These are phyloP conservation scores for Xerus inauris DNA, from an alignment of 2,113 vertebrate genomes.

Conservation along the genomic window DNA sequence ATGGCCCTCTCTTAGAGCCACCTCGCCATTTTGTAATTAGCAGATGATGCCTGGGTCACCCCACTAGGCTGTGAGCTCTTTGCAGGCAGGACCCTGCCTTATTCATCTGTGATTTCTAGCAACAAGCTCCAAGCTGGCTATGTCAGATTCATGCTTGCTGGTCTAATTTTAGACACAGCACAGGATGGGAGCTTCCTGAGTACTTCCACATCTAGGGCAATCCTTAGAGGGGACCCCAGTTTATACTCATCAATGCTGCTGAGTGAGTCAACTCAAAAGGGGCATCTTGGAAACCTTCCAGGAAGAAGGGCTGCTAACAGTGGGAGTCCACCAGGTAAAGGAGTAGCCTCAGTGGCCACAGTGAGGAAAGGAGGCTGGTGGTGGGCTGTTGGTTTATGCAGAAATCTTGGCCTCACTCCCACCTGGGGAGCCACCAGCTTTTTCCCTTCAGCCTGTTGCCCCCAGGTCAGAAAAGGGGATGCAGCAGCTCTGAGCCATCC, in stretches of 20 bases:
- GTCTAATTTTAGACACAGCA: neutral
- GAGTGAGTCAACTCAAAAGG: neutral
- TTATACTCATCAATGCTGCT: neutral
- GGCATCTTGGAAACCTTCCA: neutral
- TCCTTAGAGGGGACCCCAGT: neutral
- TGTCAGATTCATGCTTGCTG: neutral
- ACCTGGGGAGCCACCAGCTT: neutral
- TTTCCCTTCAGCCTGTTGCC: neutral
- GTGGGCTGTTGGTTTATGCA: fast-evolving
- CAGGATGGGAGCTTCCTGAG: neutral
- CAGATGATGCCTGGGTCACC: neutral
- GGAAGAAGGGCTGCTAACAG: neutral
- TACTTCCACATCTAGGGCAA: too few relatives aligned
- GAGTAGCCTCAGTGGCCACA: fast-evolving
- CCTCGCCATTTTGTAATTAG: neutral
- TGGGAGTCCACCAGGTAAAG: neutral
- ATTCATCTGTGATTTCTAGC: too few relatives aligned
- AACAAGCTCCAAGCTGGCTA: neutral
- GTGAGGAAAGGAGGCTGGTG: neutral
- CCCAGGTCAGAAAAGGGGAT: neutral
- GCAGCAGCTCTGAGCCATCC: neutral
- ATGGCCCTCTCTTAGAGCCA: neutral
- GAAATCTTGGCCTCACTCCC: neutral
- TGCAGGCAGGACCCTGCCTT: neutral
- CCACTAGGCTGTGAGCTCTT: neutral